Evolutionary conservation across 2,113 vertebrate species (phyloP).

Genomic region (Platanista minor): DNA sequence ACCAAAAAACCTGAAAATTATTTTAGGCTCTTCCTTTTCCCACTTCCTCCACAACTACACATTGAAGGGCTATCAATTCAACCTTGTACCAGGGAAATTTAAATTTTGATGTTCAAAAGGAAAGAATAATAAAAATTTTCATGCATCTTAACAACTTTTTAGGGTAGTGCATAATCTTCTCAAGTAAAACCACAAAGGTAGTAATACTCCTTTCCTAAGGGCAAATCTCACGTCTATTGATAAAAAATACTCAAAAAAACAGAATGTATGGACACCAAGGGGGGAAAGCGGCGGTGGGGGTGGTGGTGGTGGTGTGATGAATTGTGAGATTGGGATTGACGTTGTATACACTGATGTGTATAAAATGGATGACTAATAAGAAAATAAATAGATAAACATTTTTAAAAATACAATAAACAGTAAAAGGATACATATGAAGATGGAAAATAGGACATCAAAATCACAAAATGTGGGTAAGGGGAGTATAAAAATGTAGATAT

Average conservation of each 20-base stretch:
- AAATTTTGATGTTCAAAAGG: constrained; percentile 13
- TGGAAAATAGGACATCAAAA: too few relatives aligned
- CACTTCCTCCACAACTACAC: neutral
- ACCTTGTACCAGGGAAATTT: neutral
- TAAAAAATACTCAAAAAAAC: neutral
- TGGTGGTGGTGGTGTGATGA: too few relatives aligned
- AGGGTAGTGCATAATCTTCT: neutral
- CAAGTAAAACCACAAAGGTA: constrained; percentile 3
- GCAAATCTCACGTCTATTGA: neutral
- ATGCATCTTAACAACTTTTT: neutral
- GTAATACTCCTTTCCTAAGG: constrained; percentile 6
- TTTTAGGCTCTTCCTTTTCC: neutral
- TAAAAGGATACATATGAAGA: too few relatives aligned
- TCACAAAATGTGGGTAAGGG: too few relatives aligned
- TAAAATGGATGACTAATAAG: too few relatives aligned
- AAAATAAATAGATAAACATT: too few relatives aligned
- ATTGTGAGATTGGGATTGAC: too few relatives aligned
- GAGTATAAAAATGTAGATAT: too few relatives aligned
- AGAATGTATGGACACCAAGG: too few relatives aligned
- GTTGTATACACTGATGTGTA: too few relatives aligned
- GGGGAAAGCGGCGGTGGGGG: too few relatives aligned
- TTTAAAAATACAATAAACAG: too few relatives aligned
- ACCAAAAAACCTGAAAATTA: neutral
- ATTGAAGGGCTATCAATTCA: neutral
- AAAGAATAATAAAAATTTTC: constrained; percentile 12